These are phyloP conservation scores for Hypolimnas misippus DNA, from an alignment of 2,888 invertebrate species.

Conservation along the genomic window DNA sequence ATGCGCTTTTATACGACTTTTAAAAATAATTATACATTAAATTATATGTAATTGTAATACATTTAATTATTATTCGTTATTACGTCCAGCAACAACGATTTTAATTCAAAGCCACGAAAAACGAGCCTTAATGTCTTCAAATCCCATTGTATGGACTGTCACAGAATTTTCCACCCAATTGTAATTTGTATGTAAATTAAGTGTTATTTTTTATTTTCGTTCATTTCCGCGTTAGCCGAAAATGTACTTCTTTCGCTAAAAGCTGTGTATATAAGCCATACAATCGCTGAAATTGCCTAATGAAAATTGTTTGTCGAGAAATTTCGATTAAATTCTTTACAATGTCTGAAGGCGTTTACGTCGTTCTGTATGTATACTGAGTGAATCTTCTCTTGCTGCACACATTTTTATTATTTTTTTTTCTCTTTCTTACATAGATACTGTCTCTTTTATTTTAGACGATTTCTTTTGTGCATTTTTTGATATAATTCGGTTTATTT, in stretches of 20 bases:
- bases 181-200: slow-evolving; percentile 33
- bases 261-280: no score
- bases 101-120: slow-evolving; percentile 3
- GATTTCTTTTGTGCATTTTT: no score
- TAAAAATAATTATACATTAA: no score
- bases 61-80: not conserved
- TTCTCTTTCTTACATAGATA: no score
- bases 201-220: slow-evolving; percentile 15
- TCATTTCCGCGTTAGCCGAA: not conserved
- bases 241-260: not conserved
- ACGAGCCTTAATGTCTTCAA: not conserved
- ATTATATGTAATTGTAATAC: no score
- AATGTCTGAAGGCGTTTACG: not conserved
- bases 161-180: not conserved
- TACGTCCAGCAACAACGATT: not conserved
- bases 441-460: no score
- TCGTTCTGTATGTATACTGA: not conserved
- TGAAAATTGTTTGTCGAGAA: slow-evolving; percentile 9
- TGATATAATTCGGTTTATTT: no score
- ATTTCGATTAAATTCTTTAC: slow-evolving; percentile 5
- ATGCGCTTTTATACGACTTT: no score
- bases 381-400: no score
- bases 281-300: slow-evolving; percentile 1
- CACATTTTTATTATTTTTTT: no score
- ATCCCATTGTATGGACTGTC: not conserved